phyloP scores from a whole-genome alignment of 2,888 invertebrate genomes.

The Thymelicus acteon region DNA sequence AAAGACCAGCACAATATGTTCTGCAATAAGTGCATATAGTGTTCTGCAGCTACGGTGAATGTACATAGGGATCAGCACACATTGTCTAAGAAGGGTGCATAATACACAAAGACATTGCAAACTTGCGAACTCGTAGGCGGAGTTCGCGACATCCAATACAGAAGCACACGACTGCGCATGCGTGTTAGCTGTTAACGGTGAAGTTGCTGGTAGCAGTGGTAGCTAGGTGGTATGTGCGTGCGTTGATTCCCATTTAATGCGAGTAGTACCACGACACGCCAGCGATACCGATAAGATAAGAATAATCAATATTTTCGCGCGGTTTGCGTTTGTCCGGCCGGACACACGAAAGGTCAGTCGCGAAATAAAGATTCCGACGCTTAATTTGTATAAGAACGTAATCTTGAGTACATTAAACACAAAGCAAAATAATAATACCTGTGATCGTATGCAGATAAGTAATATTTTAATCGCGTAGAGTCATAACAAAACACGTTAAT shows the following conservation, averaged over 20 bases:
- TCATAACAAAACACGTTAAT: no score
- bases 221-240: slow-evolving; percentile 54
- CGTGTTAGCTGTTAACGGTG: slow-evolving; percentile 48
- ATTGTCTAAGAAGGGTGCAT: slow-evolving; percentile 24
- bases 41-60: no score
- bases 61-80: neutral
- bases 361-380: slow-evolving; percentile 38
- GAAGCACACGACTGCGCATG: slow-evolving; percentile 64
- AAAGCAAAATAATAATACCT: no score
- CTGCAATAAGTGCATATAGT: no score
- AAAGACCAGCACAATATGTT: no score
- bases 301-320: slow-evolving; percentile 75
- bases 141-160: slow-evolving; percentile 73
- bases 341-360: slow-evolving; percentile 76
- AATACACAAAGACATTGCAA: slow-evolving; percentile 45
- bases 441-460: no score
- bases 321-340: slow-evolving; percentile 70
- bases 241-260: slow-evolving; percentile 63
- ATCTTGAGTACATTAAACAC: no score
- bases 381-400: neutral
- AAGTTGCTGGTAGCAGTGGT: slow-evolving; percentile 28
- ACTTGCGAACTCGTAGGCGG: slow-evolving; percentile 68
- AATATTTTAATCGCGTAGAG: no score
- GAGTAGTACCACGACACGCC: slow-evolving; percentile 69
- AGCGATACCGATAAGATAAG: slow-evolving; percentile 58